Evolutionary conservation across 1,140 invertebrate genomes (phyloP).

Genomic region (Drosophila punjabiensis): DNA sequence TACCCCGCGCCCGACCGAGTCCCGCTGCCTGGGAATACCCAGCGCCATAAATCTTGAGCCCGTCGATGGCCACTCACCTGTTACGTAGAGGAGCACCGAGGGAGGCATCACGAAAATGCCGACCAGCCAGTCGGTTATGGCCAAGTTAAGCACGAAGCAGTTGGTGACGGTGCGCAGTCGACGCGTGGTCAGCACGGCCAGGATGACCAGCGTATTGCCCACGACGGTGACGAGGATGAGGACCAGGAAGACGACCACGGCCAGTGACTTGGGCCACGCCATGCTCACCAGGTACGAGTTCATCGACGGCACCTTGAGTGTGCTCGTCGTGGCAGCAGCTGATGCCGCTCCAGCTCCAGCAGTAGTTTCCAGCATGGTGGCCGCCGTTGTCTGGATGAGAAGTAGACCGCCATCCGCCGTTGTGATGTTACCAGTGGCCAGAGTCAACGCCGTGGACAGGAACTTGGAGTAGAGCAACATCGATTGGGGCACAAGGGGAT

Average conservation of each 20-base stretch:
- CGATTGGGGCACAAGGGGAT: slow-evolving; percentile 3
- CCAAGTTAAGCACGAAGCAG: slow-evolving; percentile 96
- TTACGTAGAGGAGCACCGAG: slow-evolving; percentile 90
- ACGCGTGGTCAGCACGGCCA: slow-evolving; percentile 95
- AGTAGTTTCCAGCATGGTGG: neutral
- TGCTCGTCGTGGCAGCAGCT: slow-evolving; percentile 10
- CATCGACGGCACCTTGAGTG: slow-evolving; percentile 40
- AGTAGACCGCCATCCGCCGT: slow-evolving; percentile 16
- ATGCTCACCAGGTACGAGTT: slow-evolving; percentile 68
- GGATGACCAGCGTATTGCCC: slow-evolving; percentile 96
- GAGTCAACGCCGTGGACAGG: slow-evolving; percentile 27
- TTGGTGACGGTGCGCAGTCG: slow-evolving; percentile 96
- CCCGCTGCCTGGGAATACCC: neutral
- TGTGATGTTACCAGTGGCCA: slow-evolving; percentile 3
- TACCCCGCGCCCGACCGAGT: neutral
- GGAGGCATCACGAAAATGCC: slow-evolving; percentile 98
- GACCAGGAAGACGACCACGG: slow-evolving; percentile 86
- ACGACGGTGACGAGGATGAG: slow-evolving; percentile 89
- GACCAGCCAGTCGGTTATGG: slow-evolving; percentile 95
- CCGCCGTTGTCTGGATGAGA: slow-evolving; percentile 18
- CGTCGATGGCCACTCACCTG: slow-evolving; percentile 86
- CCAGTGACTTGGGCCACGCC: slow-evolving; percentile 73
- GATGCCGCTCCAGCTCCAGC: neutral
- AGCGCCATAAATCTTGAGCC: slow-evolving; percentile 23
- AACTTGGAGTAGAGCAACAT: slow-evolving; percentile 22